Evolutionary conservation across 2,113 vertebrate species (phyloP).

Genomic region (Neodontobutis hainanensis): DNA sequence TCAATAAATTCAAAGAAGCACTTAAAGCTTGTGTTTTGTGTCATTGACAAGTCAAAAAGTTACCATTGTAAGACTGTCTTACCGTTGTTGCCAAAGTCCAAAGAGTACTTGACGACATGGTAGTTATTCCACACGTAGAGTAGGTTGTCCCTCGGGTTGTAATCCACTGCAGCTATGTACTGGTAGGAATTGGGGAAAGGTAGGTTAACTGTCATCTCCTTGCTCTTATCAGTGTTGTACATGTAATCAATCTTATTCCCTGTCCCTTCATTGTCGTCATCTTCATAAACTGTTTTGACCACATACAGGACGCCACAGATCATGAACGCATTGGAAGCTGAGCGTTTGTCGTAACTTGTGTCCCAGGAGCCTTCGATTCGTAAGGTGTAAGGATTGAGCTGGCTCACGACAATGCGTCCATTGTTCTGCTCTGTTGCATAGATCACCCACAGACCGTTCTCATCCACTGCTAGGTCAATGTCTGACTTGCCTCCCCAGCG

Average conservation of each 20-base stretch:
- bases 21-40: not conserved
- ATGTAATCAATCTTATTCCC: slow-evolving; percentile 99
- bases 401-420: slow-evolving; percentile 92
- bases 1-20: slow-evolving; percentile 5
- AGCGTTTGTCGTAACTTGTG: slow-evolving; percentile 83
- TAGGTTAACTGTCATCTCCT: slow-evolving; percentile 89
- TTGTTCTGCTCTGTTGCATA: slow-evolving; percentile 91
- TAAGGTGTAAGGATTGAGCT: slow-evolving; percentile 91
- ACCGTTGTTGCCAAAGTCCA: slow-evolving; percentile 94
- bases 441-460: slow-evolving; percentile 94
- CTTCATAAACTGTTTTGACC: slow-evolving; percentile 96
- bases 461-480: slow-evolving; percentile 90
- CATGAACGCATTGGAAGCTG: slow-evolving; percentile 92
- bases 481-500: slow-evolving; percentile 87
- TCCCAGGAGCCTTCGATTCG: slow-evolving; percentile 89
- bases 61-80: slow-evolving; percentile 12
- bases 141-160: slow-evolving; percentile 98
- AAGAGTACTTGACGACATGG: slow-evolving; percentile 95
- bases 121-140: slow-evolving; percentile 99
- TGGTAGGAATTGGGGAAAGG: slow-evolving; percentile 98
- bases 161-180: slow-evolving; percentile 99
- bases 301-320: slow-evolving; percentile 93
- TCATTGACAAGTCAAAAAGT: not conserved
- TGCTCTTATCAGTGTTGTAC: slow-evolving; percentile 95
- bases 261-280: slow-evolving; percentile 96